Evolutionary conservation across 1,140 invertebrate species (phyloP), one percentile per base, ranked within the genome.

Genomic region (Diploscapter pachys): DNA sequence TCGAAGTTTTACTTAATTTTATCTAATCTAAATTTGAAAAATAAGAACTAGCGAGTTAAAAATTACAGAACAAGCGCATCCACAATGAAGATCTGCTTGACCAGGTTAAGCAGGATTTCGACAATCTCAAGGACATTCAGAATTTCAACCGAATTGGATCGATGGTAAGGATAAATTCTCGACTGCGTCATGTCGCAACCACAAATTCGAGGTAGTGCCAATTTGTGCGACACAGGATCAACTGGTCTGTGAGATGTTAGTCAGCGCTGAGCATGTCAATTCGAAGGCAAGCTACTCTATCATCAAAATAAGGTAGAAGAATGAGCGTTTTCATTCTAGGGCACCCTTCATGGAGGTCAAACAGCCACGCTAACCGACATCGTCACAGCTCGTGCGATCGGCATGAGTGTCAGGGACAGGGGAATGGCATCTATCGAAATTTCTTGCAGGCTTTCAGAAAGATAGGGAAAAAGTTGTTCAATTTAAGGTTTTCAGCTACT

Each of bases 281-380:
- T 80, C 87, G 48, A 87, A 86, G 63, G 92, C 92, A 90, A 89
- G 2, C 85, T 95, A 4, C 93, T 96, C 87, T 93, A 93, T 93
- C 61, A 94, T 93, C 11, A 4, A 56, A 69, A 59, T 11, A 59
- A 59, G 13, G 13, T 59, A 59, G 13, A 59, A 59, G 11, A 59
- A 59, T 11, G 13, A 13, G 57, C 57, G 57, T 11, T 11, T 11
- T 59, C 9, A 48, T 64, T 5, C 8, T 13, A 73, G 72, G 72
- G 72, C 5, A 73, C 72, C 8, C 55, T 73, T 31, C 72, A 73
- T 50, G 72, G 72, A 13, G 72, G 72, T 48, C 63, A 64, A 31
- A 64, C 91, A 6, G 90, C 91, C 8, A 91, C 92, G 3, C 81
- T 95, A n/a, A 90, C 95, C 6, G 94, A 96, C 86, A 88, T 89